Evolutionary conservation across 2,797 vertebrate genomes (phyloP).

Genomic region (Sebastes nivosus): DNA sequence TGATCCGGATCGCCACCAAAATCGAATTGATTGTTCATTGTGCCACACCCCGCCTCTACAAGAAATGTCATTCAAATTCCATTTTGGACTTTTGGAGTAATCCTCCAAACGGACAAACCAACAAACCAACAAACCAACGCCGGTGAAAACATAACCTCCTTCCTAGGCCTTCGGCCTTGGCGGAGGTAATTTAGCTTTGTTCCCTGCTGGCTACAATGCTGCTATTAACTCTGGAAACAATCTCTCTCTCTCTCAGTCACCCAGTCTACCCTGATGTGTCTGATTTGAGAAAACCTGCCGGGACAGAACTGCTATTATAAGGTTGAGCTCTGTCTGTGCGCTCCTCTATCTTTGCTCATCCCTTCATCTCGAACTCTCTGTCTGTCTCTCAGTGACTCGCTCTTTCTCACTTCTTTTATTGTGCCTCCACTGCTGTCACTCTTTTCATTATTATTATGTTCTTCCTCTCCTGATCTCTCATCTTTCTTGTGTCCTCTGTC

Average conservation of each 20-base stretch:
- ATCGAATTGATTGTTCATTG: no score
- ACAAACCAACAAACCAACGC: no score
- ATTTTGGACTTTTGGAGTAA: no score
- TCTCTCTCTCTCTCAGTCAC: neutral
- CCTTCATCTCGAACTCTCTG: constrained; percentile 1
- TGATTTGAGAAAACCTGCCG: constrained; percentile 32
- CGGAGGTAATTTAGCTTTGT: constrained; percentile 12
- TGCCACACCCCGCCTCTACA: no score
- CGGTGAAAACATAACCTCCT: no score
- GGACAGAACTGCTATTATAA: constrained; percentile 46
- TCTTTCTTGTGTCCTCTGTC: neutral
- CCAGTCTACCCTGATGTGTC: neutral
- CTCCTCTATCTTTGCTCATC: constrained; percentile 1
- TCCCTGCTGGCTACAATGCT: constrained; percentile 17
- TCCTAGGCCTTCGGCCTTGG: no score
- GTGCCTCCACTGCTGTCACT: neutral
- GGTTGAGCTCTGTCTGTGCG: neutral
- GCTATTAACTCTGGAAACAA: constrained; percentile 22
- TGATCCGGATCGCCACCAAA: no score
- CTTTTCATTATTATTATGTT: neutral
- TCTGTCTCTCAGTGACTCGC: constrained; percentile 12
- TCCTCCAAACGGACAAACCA: no score
- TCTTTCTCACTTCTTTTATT: constrained; percentile 4
- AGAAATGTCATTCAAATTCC: no score
- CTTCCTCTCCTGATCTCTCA: neutral